A percentile compares a stretch with the other conserved stretches of the same genome.
Conservation (phyloP, 2,888 invertebrate species). For the Spialia ferax region DNA sequence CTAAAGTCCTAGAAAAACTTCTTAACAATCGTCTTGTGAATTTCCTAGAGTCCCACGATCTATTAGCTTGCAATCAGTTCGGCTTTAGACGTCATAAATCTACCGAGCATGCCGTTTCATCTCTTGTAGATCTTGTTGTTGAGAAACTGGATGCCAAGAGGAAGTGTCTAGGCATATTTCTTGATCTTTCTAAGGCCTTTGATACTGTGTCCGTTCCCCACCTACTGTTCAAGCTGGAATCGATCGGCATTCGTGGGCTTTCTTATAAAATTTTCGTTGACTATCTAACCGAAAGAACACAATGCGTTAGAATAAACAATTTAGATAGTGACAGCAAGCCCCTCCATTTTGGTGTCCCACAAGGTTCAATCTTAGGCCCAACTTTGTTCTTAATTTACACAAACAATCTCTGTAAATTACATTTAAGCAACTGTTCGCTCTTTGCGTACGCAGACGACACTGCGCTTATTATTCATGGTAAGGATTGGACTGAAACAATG, state of each 20-base stretch:
- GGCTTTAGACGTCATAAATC: constrained; percentile 35
- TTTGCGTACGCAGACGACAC: constrained; percentile 22
- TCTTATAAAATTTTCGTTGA: neutral
- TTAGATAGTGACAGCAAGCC: constrained; percentile 7
- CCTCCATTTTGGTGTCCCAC: constrained; percentile 13
- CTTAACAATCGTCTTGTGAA: constrained; percentile 40
- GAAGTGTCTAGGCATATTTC: constrained; percentile 35
- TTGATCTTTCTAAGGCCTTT: constrained; percentile 41
- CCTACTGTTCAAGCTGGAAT: constrained; percentile 2
- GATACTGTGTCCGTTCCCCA: constrained; percentile 38
- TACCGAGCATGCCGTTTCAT: constrained; percentile 28
- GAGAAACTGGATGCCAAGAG: constrained; percentile 31
- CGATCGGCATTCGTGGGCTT: constrained; percentile 8
- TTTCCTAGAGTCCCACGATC: constrained; percentile 21
- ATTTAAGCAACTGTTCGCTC: neutral
- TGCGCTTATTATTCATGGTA: constrained; percentile 10
- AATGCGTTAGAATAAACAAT: constrained; percentile 18
- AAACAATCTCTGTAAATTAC: constrained; percentile 13
- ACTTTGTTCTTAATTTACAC: constrained; percentile 16
- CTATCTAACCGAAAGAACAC: constrained; percentile 1
- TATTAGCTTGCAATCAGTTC: constrained; percentile 27
- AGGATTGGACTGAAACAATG: constrained; percentile 15
- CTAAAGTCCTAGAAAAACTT: constrained; percentile 41
- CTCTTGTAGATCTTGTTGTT: constrained; percentile 19
- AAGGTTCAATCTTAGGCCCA: constrained; percentile 10